Evolutionary conservation across 2,888 invertebrate species (phyloP).

Genomic region (Melangyna quadrimaculata): DNA sequence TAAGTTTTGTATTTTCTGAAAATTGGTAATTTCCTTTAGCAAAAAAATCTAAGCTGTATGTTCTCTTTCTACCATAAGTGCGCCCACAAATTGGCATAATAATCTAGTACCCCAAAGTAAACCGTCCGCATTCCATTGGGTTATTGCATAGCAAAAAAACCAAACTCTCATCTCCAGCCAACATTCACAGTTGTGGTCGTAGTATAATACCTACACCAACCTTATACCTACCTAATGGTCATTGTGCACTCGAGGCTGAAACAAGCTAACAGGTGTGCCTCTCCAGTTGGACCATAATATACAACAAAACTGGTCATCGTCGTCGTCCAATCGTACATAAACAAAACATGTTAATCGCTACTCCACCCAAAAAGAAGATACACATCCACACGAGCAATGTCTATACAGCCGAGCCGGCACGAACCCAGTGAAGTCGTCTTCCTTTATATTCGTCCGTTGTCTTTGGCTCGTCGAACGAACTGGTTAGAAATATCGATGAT

Average conservation of each 20-base stretch:
- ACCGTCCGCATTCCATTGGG: slow-evolving; percentile 56
- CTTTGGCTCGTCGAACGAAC: background rate
- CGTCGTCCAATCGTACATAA: background rate
- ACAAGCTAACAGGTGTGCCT: slow-evolving; percentile 22
- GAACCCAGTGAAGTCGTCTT: slow-evolving; percentile 4
- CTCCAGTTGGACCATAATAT: background rate
- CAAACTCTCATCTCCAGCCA: slow-evolving; percentile 17
- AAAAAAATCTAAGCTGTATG: background rate
- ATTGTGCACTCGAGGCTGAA: background rate
- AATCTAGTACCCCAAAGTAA: slow-evolving; percentile 22
- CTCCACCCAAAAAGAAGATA: slow-evolving; percentile 69
- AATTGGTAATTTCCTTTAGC: background rate
- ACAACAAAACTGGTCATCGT: slow-evolving; percentile 48
- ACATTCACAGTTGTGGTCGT: slow-evolving; percentile 44
- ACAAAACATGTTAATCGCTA: slow-evolving; percentile 61
- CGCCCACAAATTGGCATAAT: slow-evolving; percentile 41
- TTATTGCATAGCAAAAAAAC: slow-evolving; percentile 23
- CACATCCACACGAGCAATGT: slow-evolving; percentile 51
- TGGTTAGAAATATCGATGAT: slow-evolving; percentile 49
- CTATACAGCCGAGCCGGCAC: background rate
- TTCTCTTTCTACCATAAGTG: background rate
- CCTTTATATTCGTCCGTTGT: background rate
- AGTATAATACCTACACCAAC: background rate
- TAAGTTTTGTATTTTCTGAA: no score
- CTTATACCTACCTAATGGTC: background rate